phyloP scores from a whole-genome alignment of 2,888 invertebrate genomes.

The Gymnoscelis rufifasciata region DNA sequence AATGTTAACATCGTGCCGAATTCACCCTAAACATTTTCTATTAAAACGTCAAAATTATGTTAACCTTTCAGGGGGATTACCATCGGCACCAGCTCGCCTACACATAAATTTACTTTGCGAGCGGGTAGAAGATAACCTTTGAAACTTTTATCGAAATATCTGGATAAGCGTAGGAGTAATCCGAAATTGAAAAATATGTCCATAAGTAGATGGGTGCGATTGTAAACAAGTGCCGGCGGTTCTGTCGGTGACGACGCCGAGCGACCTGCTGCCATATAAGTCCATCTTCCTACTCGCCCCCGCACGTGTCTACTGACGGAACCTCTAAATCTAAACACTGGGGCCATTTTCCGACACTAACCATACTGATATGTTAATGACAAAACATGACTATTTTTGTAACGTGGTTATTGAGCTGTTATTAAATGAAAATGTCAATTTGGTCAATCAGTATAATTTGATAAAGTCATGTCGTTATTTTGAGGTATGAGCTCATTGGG shows the following conservation, averaged over 20 bases:
- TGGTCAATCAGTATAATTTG: conserved; percentile 17
- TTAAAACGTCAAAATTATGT: neutral
- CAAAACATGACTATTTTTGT: conserved; percentile 32
- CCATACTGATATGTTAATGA: conserved; percentile 54
- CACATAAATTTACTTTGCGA: conserved; percentile 16
- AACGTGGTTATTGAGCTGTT: conserved; percentile 28
- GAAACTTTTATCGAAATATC: conserved; percentile 24
- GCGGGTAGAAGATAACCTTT: conserved; percentile 15
- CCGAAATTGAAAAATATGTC: conserved; percentile 57
- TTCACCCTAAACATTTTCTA: neutral
- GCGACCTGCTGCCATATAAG: conserved; percentile 60
- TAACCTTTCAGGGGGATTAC: conserved; percentile 11
- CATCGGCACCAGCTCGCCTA: conserved; percentile 11
- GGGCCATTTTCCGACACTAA: conserved; percentile 48
- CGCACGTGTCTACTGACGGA: conserved; percentile 54
- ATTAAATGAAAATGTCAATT: conserved; percentile 24
- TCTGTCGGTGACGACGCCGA: conserved; percentile 60
- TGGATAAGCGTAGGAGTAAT: conserved; percentile 44
- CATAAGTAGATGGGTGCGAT: conserved; percentile 60
- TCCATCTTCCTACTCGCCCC: conserved; percentile 74
- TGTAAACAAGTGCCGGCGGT: conserved; percentile 46
- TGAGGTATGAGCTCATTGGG: conserved; percentile 5
- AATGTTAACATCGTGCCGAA: neutral
- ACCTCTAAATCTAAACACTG: conserved; percentile 45
- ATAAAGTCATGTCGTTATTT: conserved; percentile 8